phyloP scores from a whole-genome alignment of 2,797 vertebrate genomes.

The Sitta carolinensis region DNA sequence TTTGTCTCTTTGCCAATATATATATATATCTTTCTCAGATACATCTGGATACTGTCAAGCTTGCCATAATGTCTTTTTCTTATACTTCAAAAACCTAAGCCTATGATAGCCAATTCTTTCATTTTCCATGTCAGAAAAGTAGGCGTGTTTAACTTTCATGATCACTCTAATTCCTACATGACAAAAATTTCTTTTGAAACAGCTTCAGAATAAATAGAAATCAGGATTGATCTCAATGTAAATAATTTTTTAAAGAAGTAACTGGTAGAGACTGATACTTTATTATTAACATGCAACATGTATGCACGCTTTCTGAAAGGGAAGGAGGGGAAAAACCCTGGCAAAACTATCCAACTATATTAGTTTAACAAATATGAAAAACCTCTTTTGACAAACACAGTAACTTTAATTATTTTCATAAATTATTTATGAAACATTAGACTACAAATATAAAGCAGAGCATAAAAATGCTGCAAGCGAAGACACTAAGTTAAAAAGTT shows the following conservation, averaged over 20 bases:
- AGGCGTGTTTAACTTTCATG: not conserved
- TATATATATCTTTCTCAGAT: not conserved
- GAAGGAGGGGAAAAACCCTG: not conserved
- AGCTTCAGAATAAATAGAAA: not conserved
- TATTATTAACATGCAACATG: not conserved
- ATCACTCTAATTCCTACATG: not conserved
- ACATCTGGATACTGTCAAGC: not conserved
- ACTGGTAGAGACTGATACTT: not conserved
- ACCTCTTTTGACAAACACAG: not conserved
- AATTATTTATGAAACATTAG: constrained; percentile 15
- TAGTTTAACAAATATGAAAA: not conserved
- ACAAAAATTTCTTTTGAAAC: not conserved
- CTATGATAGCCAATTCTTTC: not conserved
- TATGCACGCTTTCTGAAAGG: not conserved
- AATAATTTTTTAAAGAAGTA: not conserved
- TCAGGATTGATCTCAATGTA: not conserved
- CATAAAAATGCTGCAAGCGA: not conserved
- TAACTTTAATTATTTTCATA: not conserved
- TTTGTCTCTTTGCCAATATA: not conserved
- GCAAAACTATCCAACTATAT: not conserved
- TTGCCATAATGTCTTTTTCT: not conserved
- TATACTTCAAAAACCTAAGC: not conserved
- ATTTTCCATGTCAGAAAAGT: not conserved
- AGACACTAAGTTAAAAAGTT: not conserved
- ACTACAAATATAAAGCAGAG: not conserved